Evolutionary conservation across 2,888 invertebrate species (phyloP).

Genomic region (Chalcosyrphus nemorum): DNA sequence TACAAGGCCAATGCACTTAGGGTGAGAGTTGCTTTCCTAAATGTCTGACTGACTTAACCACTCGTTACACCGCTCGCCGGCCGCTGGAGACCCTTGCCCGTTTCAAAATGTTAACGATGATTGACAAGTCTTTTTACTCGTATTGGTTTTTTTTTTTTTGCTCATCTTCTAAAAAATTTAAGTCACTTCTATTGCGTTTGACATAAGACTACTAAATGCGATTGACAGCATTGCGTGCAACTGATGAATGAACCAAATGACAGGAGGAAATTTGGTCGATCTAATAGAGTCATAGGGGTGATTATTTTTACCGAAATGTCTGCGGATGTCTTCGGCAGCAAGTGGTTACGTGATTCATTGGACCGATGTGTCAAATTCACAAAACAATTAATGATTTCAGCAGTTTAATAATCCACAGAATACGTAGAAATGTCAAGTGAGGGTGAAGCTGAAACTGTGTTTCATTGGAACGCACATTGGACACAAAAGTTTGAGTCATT

Average conservation of each 20-base stretch:
- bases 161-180: conserved; percentile 45
- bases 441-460: neutral
- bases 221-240: conserved; percentile 69
- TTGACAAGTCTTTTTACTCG: conserved; percentile 66
- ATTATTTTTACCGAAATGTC: conserved; percentile 3
- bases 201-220: conserved; percentile 49
- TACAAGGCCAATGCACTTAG: conserved; percentile 53
- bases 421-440: conserved; percentile 16
- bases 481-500: conserved; percentile 28
- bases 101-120: conserved; percentile 59
- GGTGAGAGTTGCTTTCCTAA: conserved; percentile 55
- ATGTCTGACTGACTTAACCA: conserved; percentile 47
- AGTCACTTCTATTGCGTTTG: conserved; percentile 60
- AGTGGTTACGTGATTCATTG: conserved; percentile 34
- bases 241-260: conserved; percentile 48
- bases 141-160: neutral
- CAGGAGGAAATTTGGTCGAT: conserved; percentile 40
- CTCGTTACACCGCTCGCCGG: conserved; percentile 4
- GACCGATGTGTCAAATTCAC: conserved; percentile 2
- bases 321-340: conserved; percentile 10
- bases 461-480: neutral
- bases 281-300: conserved; percentile 32
- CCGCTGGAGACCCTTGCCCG: conserved; percentile 21
- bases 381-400: conserved; percentile 45
- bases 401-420: conserved; percentile 13